A percentile compares a stretch with the other conserved stretches of the same genome.
Conservation (phyloP, 2,888 invertebrate genomes). For the Mayetiola destructor region DNA sequence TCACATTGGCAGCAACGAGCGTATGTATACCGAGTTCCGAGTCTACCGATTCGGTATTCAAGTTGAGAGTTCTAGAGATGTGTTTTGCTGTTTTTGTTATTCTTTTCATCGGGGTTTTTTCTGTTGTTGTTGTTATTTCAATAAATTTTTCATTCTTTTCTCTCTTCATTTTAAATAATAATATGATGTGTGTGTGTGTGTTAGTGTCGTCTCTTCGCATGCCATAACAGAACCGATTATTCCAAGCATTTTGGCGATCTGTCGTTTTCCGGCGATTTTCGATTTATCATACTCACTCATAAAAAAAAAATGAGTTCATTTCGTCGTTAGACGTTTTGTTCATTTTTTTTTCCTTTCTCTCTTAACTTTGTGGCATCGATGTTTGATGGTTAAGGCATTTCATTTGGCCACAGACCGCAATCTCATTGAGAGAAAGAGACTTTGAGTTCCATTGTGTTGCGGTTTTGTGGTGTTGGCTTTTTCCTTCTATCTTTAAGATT, state of each 20-base stretch:
- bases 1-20: too few relatives aligned
- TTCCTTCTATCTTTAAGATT: neutral
- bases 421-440: neutral
- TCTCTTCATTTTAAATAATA: neutral
- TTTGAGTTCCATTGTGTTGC: neutral
- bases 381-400: neutral
- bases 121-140: neutral
- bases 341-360: conserved; percentile 7
- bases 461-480: neutral
- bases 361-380: too few relatives aligned
- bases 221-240: neutral
- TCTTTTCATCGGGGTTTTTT: neutral
- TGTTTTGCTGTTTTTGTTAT: neutral
- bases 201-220: neutral
- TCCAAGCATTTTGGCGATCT: neutral
- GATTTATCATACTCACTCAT: conserved; percentile 13
- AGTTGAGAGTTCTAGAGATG: neutral
- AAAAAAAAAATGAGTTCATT: too few relatives aligned
- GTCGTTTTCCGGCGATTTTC: conserved; percentile 7
- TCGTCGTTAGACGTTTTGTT: conserved; percentile 12
- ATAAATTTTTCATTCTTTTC: too few relatives aligned
- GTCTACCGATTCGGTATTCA: too few relatives aligned
- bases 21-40: too few relatives aligned
- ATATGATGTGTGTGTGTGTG: neutral
- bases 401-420: neutral